Percentiles rank a stretch among this genome's conserved stretches.
Conservation (phyloP, 2,888 invertebrate species). For the Apodemia duryi region DNA sequence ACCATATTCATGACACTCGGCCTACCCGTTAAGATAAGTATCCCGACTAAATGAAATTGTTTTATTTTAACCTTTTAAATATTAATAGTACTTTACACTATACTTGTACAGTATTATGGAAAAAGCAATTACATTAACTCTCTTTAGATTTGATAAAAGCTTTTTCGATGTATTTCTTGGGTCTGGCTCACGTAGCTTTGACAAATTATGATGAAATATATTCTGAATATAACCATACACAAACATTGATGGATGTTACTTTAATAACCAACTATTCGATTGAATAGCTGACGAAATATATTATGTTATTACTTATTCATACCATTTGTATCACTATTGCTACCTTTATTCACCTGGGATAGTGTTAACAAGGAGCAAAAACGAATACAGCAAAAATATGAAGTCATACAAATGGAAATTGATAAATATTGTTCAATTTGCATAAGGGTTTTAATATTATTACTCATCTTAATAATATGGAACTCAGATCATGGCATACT, state of each 20-base stretch:
- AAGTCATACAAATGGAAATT: too few species aligned
- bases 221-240: constrained; percentile 33
- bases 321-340: not conserved
- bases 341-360: too few species aligned
- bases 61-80: not conserved
- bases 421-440: too few species aligned
- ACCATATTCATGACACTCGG: too few species aligned
- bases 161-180: constrained; percentile 31
- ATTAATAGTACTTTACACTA: not conserved
- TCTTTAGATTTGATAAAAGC: constrained; percentile 18
- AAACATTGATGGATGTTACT: constrained; percentile 52
- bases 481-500: too few species aligned
- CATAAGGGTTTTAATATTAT: too few species aligned
- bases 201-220: constrained; percentile 57
- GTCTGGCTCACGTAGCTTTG: constrained; percentile 41
- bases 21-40: too few species aligned
- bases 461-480: too few species aligned
- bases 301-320: not conserved
- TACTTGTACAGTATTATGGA: not conserved
- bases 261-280: constrained; percentile 29
- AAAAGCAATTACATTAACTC: constrained; percentile 11
- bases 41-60: too few species aligned
- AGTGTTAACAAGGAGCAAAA: too few species aligned
- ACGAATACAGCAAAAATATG: too few species aligned
- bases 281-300: not conserved